Base-by-base conservation (phyloP, 2,113 vertebrate genomes). In the Alethe diademata region DNA sequence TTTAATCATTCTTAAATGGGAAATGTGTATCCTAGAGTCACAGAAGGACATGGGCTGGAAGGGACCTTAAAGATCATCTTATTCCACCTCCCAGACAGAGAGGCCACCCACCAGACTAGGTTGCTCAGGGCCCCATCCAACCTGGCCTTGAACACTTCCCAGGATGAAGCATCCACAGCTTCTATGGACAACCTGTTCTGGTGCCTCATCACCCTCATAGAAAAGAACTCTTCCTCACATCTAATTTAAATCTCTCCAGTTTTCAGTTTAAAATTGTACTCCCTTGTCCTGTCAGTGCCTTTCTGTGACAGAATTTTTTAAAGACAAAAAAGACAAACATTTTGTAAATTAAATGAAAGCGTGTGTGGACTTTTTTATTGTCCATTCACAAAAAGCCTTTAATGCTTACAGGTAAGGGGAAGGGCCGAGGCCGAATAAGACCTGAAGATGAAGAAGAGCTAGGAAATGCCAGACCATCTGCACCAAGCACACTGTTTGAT, bases 401-500 rank as follows among this genome's bases (percentile, higher is more conserved):
- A 35, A 56, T 92, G 62, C 67, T 93, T 78, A 60, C 88, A 99
- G 98, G 98, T 73, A 98, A 98, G 96, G 99, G 99, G 78, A 98
- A 98, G 74, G 99, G 99, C 69, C 97, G 99, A 97, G 99, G 99
- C 47, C 97, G 98, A 91, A 97, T 98, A 95, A 98, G 98, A 96
- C 96, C 98, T 82, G 99, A 99, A 95, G 99, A 98, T 66, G 98
- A 99, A 47, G 98, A 99, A 33, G 99, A 99, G n/a, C 95, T 98
- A 50, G 97, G 98, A 82, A 99, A 98, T 33, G 97, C 98, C 92
- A 98, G 99, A 93, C 99, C 99, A 1, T 99, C 99, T 72, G 99
- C 98, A 85, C 99, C 99, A 33, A 99, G 99, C 96, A 99, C 99
- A 10, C 97, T 99, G 38, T 99, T 99, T 97, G 99, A 99, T 96